These are phyloP conservation scores for Thrips palmi DNA, from an alignment of 1,140 invertebrate species.

Conservation along the genomic window DNA sequence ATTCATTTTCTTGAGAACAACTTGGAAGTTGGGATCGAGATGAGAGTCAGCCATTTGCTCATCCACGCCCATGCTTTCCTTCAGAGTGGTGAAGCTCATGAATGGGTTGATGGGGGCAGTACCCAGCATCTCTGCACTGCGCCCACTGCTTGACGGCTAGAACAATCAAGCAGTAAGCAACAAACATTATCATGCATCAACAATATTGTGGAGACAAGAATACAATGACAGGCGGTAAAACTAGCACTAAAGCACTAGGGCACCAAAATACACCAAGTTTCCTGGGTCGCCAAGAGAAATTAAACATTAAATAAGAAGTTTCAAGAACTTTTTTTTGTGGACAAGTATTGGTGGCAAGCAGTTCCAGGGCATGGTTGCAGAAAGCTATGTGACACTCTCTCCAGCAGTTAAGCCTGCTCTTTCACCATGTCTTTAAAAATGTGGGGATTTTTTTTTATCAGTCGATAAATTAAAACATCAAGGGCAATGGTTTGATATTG, in stretches of 20 bases:
- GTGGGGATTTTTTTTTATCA: no score
- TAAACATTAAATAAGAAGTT: conserved; percentile 3
- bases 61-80: conserved; percentile 36
- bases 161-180: conserved; percentile 19
- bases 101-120: conserved; percentile 36
- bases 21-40: conserved; percentile 38
- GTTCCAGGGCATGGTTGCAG: no score
- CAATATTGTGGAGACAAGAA: conserved; percentile 3
- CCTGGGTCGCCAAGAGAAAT: neutral
- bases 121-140: conserved; percentile 53
- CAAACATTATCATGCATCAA: conserved; percentile 11
- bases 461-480: no score
- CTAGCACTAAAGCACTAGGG: no score
- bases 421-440: no score
- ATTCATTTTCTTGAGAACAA: conserved; percentile 52
- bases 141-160: conserved; percentile 63
- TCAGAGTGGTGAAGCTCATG: conserved; percentile 42
- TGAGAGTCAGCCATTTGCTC: conserved; percentile 32
- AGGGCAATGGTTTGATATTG: no score
- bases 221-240: no score
- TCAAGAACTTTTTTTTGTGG: no score
- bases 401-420: no score
- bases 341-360: no score
- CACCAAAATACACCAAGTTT: conserved; percentile 3
- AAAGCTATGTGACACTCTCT: no score